Percentiles rank a stretch among this genome's conserved stretches.
These are phyloP conservation scores for Sinocyclocheilus grahami DNA, from an alignment of 2,113 vertebrate species.

Conservation along the genomic window DNA sequence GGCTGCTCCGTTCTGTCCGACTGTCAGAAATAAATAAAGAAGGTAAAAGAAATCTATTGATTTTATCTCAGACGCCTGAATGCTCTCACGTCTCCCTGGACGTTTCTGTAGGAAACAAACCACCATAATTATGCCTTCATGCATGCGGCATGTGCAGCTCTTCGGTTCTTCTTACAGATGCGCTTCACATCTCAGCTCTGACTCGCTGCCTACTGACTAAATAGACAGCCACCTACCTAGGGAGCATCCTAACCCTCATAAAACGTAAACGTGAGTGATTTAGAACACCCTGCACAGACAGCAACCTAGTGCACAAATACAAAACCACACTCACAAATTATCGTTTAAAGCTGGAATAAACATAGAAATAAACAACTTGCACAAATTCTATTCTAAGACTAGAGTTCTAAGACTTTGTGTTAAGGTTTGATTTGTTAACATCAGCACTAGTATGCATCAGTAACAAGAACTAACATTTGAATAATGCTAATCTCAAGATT, in stretches of 20 bases:
- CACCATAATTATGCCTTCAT: not conserved
- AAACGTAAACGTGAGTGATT: no score
- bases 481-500: no score
- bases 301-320: no score
- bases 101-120: not conserved
- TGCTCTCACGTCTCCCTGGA: constrained; percentile 12
- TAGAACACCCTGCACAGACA: not conserved
- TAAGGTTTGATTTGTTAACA: no score
- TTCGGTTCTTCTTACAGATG: constrained; percentile 23
- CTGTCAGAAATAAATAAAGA: constrained; percentile 32
- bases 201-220: not conserved
- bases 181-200: not conserved
- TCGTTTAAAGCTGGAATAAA: no score
- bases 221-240: not conserved
- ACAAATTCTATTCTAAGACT: no score
- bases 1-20: constrained; percentile 36
- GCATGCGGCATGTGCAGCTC: not conserved
- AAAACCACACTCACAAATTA: no score
- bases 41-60: constrained; percentile 33
- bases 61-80: constrained; percentile 16
- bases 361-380: no score
- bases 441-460: no score
- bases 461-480: no score
- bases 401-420: no score
- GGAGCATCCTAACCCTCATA: not conserved